These are phyloP conservation scores for Actinia tenebrosa DNA, from an alignment of 64 coral and sea anemone genomes.

Conservation along the genomic window DNA sequence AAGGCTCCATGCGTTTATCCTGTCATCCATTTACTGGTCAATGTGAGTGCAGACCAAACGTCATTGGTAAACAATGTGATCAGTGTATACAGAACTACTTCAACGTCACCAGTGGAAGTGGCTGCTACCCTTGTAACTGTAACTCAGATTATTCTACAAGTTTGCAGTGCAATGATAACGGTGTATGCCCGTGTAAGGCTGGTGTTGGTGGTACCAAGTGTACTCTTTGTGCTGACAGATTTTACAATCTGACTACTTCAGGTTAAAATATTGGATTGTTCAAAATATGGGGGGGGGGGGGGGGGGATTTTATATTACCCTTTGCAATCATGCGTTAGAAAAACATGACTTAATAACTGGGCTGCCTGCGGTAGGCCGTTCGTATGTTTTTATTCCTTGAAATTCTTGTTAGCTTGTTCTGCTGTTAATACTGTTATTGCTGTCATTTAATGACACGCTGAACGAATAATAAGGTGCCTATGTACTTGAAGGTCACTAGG, in stretches of 20 bases:
- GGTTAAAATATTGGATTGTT: constrained; percentile 28
- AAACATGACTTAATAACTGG: no score
- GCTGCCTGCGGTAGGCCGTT: no score
- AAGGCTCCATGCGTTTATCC: constrained; percentile 61
- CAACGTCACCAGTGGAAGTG: constrained; percentile 76
- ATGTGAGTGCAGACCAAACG: constrained; percentile 59
- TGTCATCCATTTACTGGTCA: constrained; percentile 68
- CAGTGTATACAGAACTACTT: constrained; percentile 52
- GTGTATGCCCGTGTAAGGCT: constrained; percentile 53
- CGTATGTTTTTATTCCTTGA: no score
- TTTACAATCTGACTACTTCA: constrained; percentile 63
- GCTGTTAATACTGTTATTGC: no score
- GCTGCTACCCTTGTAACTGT: constrained; percentile 74
- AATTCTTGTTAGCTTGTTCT: no score
- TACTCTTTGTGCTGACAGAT: constrained; percentile 57
- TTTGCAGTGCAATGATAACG: constrained; percentile 62
- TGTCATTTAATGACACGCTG: no score
- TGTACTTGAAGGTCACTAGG: no score
- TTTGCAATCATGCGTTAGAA: no score
- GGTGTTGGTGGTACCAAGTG: constrained; percentile 68
- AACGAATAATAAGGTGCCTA: no score
- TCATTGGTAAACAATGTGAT: constrained; percentile 49
- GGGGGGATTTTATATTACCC: no score
- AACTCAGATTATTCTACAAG: constrained; percentile 43
- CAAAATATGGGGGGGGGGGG: no score